A percentile compares a stretch with the other conserved stretches of the same genome.
Conservation (phyloP, 2,113 vertebrate species). For the Corvus hawaiiensis region DNA sequence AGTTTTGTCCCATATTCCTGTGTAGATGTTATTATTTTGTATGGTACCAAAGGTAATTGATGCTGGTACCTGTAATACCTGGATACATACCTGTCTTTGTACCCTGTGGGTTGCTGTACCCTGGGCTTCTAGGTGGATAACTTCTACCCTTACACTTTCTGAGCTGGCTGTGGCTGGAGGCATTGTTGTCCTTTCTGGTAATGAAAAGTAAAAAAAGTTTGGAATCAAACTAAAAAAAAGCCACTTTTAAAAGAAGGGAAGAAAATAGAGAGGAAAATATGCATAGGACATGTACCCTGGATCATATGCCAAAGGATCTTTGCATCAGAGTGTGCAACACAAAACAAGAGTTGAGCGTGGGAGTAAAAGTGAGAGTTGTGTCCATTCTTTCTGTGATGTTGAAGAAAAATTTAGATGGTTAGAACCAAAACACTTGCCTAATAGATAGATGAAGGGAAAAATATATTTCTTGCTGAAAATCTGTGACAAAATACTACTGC, state of each 20-base stretch:
- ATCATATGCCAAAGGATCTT: not conserved
- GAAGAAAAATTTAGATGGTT: not conserved
- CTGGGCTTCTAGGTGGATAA: not conserved
- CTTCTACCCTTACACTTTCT: not conserved
- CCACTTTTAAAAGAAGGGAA: not conserved
- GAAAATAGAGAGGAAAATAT: not conserved
- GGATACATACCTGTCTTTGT: not conserved
- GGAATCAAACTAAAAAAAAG: not conserved
- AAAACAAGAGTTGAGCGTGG: not conserved
- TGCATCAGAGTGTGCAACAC: not conserved
- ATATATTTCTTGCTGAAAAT: not conserved
- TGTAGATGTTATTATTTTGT: not conserved
- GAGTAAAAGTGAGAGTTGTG: not conserved
- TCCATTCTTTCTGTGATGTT: not conserved
- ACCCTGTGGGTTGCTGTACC: not conserved
- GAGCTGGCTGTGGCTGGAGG: not conserved
- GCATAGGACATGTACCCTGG: not conserved
- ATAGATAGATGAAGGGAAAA: not conserved
- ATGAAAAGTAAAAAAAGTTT: not conserved
- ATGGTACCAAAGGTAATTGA: not conserved
- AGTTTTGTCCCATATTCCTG: not conserved
- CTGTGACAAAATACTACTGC: not conserved
- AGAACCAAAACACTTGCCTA: not conserved
- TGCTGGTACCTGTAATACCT: not conserved
- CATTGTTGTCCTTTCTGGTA: not conserved